Evolutionary conservation across 2,888 invertebrate genomes (phyloP).

Genomic region (Euzophera pinguis): DNA sequence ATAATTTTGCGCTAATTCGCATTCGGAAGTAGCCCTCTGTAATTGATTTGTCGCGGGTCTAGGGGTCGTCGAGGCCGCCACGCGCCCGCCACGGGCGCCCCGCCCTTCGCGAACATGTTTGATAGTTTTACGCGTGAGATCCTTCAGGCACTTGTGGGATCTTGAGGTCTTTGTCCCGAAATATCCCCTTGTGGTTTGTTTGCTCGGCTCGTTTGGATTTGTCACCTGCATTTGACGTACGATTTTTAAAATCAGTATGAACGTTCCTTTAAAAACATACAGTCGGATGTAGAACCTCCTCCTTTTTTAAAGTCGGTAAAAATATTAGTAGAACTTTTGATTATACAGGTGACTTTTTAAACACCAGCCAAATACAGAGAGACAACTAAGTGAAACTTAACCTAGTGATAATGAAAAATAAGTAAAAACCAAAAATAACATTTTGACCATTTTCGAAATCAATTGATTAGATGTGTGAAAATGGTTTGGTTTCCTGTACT

Average conservation of each 20-base stretch:
- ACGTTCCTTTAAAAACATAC: not conserved
- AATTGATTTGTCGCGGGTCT: conserved; percentile 74
- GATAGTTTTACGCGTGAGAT: conserved; percentile 55
- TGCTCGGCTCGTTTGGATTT: conserved; percentile 1
- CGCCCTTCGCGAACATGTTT: conserved; percentile 41
- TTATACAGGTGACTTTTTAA: no score
- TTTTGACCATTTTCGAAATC: no score
- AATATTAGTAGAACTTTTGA: no score
- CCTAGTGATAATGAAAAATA: no score
- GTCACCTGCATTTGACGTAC: conserved; percentile 4
- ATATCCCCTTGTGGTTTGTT: conserved; percentile 9
- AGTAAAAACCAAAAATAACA: no score
- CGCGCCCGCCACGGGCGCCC: conserved; percentile 48
- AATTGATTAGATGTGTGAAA: no score
- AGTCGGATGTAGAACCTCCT: no score
- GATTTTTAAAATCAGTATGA: not conserved
- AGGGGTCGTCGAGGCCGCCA: conserved; percentile 36
- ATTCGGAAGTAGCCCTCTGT: conserved; percentile 65
- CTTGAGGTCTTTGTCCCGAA: not conserved
- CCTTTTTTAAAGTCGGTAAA: no score
- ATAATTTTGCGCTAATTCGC: conserved; percentile 71
- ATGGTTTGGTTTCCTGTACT: no score
- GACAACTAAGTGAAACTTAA: no score
- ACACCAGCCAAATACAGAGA: no score
- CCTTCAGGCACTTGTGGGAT: conserved; percentile 31